A percentile compares a stretch with the other conserved stretches of the same genome.
These are phyloP conservation scores for Drosophila yooni DNA, from an alignment of 2,888 invertebrate species.

Conservation along the genomic window DNA sequence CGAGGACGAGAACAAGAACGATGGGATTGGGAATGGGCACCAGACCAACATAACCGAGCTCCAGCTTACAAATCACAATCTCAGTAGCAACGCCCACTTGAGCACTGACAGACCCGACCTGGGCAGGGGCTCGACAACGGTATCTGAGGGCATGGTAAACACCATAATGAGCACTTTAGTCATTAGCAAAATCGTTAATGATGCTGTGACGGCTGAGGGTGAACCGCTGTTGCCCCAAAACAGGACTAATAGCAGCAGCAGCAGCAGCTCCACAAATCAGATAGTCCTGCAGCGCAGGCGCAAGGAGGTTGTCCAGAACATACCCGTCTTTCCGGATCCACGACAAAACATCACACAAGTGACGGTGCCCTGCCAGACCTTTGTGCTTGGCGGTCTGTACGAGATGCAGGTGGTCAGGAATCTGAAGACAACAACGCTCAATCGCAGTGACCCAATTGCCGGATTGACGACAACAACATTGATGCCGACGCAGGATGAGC, in stretches of 20 bases:
- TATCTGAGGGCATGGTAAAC: constrained; percentile 62
- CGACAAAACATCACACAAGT: constrained; percentile 83
- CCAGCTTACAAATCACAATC: constrained; percentile 41
- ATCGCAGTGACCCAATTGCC: constrained; percentile 19
- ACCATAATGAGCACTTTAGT: constrained; percentile 83
- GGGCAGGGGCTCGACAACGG: background rate
- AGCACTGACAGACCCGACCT: constrained; percentile 42
- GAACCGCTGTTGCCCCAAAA: constrained; percentile 15
- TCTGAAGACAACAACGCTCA: constrained; percentile 65
- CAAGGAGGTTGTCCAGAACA: constrained; percentile 82
- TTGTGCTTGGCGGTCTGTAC: constrained; percentile 81
- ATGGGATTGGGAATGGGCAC: constrained; percentile 11
- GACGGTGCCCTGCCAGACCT: constrained; percentile 83
- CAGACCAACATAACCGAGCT: constrained; percentile 16
- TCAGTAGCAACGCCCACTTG: constrained; percentile 55
- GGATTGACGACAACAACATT: constrained; percentile 72
- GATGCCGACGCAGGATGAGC: constrained; percentile 81
- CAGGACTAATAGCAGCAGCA: constrained; percentile 15
- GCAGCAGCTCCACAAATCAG: constrained; percentile 23
- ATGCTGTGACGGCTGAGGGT: constrained; percentile 49
- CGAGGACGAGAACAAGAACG: constrained; percentile 43
- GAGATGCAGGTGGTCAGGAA: constrained; percentile 83
- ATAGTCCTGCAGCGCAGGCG: constrained; percentile 72
- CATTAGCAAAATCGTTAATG: constrained; percentile 84
- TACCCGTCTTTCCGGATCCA: constrained; percentile 83